Base-by-base conservation (phyloP, 2,797 vertebrate genomes). In the Antennarius maculatus region DNA sequence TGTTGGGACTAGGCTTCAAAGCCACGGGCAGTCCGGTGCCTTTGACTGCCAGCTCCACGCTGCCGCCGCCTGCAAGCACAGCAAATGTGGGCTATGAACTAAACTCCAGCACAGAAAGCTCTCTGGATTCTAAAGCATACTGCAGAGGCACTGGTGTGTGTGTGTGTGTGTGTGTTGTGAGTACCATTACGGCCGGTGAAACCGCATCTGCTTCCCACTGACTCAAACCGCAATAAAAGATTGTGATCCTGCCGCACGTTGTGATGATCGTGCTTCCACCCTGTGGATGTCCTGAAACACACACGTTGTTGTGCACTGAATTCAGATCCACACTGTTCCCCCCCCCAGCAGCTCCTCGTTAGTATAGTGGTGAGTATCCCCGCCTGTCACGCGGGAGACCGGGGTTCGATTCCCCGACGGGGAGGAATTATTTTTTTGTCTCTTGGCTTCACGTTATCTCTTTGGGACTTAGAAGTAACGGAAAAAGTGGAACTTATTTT, bases 181-280 rank as follows among this genome's bases (percentile, higher is more conserved):
- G 41, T 94, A 96, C 96, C 89, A 81, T 70, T 84, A 51, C 23
- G 53, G 70, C 89, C 88, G 9, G 91, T 87, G 77, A 88, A 94
- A 58, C 76, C 82, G 53, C 89, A 83, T 90, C 88, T 95, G 71
- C 82, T 92, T 73, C 84, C 92, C 69, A 94, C 80, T 7, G 79
- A 84, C 64, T 96, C 93, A 91, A 97, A 96, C 56, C 88, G 93
- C 66, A 97, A 76, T 79, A 95, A 96, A 0, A 96, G 31, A 34
- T 89, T 90, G 59, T 95, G 96, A 79, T 96, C 95, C 55, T 93
- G 92, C 52, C 27, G 67, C 63, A 0, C 62, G 79, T 27, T n/a
- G 1, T 1, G 31, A 23, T 23, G 23, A 23, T 7, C 8, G 0
- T 1, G 7, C 3, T 47, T 74, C 28, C 11, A 16, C 1, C 0